Percentiles rank a stretch among this genome's conserved stretches.
phyloP scores from a whole-genome alignment of 2,113 vertebrate genomes.

The Periophthalmus modestus region DNA sequence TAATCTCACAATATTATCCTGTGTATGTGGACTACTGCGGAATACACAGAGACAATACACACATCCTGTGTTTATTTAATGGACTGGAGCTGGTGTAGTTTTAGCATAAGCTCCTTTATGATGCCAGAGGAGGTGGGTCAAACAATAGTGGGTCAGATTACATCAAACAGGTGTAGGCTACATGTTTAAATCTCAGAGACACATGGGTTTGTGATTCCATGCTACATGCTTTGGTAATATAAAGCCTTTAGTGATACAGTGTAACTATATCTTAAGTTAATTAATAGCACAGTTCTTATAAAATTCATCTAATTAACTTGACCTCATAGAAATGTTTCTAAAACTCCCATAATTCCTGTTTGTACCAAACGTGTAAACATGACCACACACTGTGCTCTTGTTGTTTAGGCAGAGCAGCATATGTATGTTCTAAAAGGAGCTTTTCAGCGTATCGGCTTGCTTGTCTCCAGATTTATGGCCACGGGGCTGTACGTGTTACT shows the following conservation, averaged over 20 bases:
- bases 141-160: conserved; percentile 3
- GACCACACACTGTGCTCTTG: conserved; percentile 1
- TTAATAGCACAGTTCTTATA: background rate
- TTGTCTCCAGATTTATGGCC: conserved; percentile 31
- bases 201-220: background rate
- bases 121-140: background rate
- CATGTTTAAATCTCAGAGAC: background rate
- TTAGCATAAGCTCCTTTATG: background rate
- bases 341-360: background rate
- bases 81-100: background rate
- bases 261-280: background rate
- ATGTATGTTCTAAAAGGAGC: conserved; percentile 31
- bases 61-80: background rate
- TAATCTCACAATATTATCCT: background rate
- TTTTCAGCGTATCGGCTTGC: conserved; percentile 14
- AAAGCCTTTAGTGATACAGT: background rate
- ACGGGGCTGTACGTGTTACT: background rate
- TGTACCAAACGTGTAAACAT: background rate
- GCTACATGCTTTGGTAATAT: background rate
- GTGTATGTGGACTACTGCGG: too few species aligned
- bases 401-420: conserved; percentile 18
- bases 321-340: background rate
- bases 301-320: background rate
- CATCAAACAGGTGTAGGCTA: conserved; percentile 4
- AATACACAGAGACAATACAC: too few species aligned